Base-by-base conservation (phyloP, 1,140 invertebrate species). In the Dendrolimus kikuchii region DNA sequence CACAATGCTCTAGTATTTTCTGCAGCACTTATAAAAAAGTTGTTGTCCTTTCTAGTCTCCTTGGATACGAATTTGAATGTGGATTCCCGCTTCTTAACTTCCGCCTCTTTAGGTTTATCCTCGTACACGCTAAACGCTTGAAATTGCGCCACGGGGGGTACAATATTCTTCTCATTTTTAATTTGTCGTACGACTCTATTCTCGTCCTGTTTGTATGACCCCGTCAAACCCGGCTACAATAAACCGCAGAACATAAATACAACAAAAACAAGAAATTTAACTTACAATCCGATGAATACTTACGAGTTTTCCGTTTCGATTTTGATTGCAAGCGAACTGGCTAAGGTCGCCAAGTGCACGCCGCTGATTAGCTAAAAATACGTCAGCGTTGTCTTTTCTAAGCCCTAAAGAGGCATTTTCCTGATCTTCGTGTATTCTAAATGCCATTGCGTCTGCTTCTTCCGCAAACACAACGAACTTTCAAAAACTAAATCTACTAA, bases 61-160 rank as follows among this genome's bases (percentile, higher is more conserved):
- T 86, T 79, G 23, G 73, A 51, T 10, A 75, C 69, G 49, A 77
- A 81, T 39, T 81, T 81, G 59, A 84, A 88, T 52, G 86, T 86
- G 5, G 79, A 66, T 70, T 88, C 86, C 56, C 74, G 72, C 61
- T 89, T 86, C 51, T 81, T 87, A 69, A 87, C 62, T 84, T 90
- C 72, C 74, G 57, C 59, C 84, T 76, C 90, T 74, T 40, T 62
- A 4, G 88, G 71, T 61, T 90, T 90, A 66, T 93, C 92, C 78
- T 93, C 92, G 55, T 93, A 93, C 7, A 93, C 91, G 61, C 92
- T 93, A 64, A 93, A 92, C 8, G 89, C 89, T 74, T 92, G 89
- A 79, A 93, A 93, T 66, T 92, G 91, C 46, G 90, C 91, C 55
- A 92, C 89, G 38, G 90, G 91, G 38, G 89, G 85, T 23, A 82